These are phyloP conservation scores for Nothocercus nigrocapillus DNA, from an alignment of 2,113 vertebrate species.

Conservation along the genomic window DNA sequence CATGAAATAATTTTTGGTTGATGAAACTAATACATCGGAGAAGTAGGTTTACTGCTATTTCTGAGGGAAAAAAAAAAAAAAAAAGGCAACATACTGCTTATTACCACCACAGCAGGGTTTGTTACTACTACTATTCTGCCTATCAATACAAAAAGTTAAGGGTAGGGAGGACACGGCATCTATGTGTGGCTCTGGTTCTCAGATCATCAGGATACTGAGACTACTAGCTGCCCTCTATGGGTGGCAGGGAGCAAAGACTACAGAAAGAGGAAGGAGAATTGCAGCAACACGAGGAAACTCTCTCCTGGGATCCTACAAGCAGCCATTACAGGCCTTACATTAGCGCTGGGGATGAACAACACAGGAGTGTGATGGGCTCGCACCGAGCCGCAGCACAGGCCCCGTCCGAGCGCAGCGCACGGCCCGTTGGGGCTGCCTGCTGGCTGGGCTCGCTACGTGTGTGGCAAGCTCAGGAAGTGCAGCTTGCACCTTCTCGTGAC, in stretches of 20 bases:
- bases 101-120: background rate
- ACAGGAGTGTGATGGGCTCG: background rate
- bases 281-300: background rate
- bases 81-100: background rate
- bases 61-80: background rate
- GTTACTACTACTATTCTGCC: background rate
- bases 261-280: background rate
- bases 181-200: background rate
- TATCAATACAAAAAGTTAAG: background rate
- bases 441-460: background rate
- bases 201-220: background rate
- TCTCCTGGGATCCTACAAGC: background rate
- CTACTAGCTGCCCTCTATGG: background rate
- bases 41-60: background rate
- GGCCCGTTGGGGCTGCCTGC: background rate
- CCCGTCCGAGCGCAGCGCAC: accelerated
- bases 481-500: slow-evolving; percentile 39
- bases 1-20: background rate
- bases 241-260: background rate
- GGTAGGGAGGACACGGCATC: background rate
- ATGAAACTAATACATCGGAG: background rate
- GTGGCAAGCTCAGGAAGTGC: slow-evolving; percentile 15
- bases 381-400: background rate
- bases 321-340: background rate
- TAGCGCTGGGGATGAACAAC: background rate